Evolutionary conservation across 1,140 invertebrate genomes (phyloP), one percentile per base, ranked within the genome.

Genomic region (Ceratina calcarata): DNA sequence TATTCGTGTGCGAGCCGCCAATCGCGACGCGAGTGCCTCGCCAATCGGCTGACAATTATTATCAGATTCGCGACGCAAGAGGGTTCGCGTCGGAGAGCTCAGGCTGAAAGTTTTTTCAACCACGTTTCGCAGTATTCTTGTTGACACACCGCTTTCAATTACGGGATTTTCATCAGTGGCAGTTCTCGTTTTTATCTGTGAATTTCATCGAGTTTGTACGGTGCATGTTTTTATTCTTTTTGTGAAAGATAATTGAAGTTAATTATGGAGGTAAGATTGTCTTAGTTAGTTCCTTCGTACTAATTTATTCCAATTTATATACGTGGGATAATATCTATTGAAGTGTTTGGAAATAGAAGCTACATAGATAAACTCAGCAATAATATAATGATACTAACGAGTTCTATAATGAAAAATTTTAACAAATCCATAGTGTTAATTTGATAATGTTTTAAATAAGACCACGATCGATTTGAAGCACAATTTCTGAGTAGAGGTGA

Each of bases 1-100:
- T 87, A 87, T 83, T 87, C 86, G 82, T 81, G 77, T 78, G 75
- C 80, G 78, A 79, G 78, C 70, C 78, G 67, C 51, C 74, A 80
- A 78, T 65, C 77, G 77, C 66, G 72, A 75, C 82, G 84, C 58
- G 60, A 82, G 80, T 83, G 69, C 27, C 37, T 70, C 66, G 62
- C 20, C n/a, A 61, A n/a, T 24, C 22, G 24, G 27, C 37, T 37
- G 12, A 15, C 60, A 49, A 70, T 65, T 22, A 45, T 24, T 37
- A 37, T 4, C 18, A 20, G 72, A 22, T 72, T 45, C 51, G n/a
- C 51, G 62, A 27, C 24, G 22, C 27, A 22, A 51, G 57, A 55
- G 58, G 27, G 60, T 18, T 15, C 10, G 45, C 3, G 37, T 70
- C 32, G 32, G 24, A 18, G 3, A 24, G 15, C 16, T 57, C n/a